These are phyloP conservation scores for Sorex araneus DNA, from an alignment of 2,113 vertebrate species.

Conservation along the genomic window DNA sequence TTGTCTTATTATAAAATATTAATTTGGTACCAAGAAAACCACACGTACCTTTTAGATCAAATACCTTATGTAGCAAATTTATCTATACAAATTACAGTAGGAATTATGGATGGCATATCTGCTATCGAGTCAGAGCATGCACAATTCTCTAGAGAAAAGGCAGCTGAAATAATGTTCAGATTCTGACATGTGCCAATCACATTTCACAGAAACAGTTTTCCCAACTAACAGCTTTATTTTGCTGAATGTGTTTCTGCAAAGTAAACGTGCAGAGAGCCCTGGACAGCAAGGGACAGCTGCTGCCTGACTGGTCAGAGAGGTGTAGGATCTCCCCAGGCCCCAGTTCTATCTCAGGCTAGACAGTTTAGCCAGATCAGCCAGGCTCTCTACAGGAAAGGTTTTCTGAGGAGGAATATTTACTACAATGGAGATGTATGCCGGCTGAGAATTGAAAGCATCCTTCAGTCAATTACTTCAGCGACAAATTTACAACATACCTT, in stretches of 20 bases:
- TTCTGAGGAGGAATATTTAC: neutral
- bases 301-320: neutral
- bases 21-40: neutral
- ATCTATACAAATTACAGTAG: accelerated
- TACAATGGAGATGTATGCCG: neutral
- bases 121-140: neutral
- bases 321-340: neutral
- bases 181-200: constrained; percentile 31
- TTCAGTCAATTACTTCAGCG: neutral
- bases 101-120: neutral
- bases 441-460: neutral
- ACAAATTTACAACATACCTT: neutral
- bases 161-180: neutral
- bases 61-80: neutral
- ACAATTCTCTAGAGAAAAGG: neutral
- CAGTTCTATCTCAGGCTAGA: neutral
- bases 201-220: constrained; percentile 27
- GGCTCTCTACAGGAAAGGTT: accelerated
- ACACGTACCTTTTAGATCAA: neutral
- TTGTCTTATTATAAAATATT: neutral
- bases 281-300: neutral
- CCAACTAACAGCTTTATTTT: neutral
- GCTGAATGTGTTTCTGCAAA: neutral
- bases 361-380: neutral
- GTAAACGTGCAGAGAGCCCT: neutral